Conservation (phyloP, 2,888 invertebrate genomes). For the Ceraclea dissimilis region DNA sequence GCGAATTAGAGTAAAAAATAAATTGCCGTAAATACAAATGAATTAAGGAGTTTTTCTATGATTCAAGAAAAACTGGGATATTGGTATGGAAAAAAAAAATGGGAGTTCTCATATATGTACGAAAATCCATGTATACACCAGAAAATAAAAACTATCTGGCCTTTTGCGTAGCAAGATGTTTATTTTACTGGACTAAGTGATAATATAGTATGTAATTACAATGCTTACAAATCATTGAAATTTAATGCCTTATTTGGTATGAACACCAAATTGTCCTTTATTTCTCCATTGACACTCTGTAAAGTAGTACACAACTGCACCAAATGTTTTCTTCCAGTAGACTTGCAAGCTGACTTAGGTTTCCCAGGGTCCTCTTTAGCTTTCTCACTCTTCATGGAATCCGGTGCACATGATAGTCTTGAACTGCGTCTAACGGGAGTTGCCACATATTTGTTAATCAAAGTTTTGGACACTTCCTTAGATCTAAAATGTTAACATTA, state of each 20-base stretch:
- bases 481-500: conserved; percentile 9
- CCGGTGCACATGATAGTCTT: conserved; percentile 13
- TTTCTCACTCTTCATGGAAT: not conserved
- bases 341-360: conserved; percentile 12
- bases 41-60: too few relatives aligned
- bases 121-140: too few relatives aligned
- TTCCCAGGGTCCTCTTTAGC: not conserved
- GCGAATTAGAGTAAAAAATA: too few relatives aligned
- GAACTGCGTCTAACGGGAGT: conserved; percentile 24
- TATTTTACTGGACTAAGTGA: too few relatives aligned
- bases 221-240: conserved; percentile 18
- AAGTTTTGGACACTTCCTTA: not conserved
- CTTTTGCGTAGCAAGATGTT: too few relatives aligned
- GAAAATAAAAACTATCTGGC: too few relatives aligned
- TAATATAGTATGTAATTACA: too few relatives aligned
- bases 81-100: too few relatives aligned
- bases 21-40: too few relatives aligned
- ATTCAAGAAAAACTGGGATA: too few relatives aligned
- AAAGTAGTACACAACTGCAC: conserved; percentile 23
- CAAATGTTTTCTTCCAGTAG: conserved; percentile 14
- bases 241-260: conserved; percentile 24
- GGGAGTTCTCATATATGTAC: too few relatives aligned
- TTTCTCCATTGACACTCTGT: conserved; percentile 20
- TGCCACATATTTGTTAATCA: conserved; percentile 19
- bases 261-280: conserved; percentile 19